Evolutionary conservation across 1,140 invertebrate genomes (phyloP).

Genomic region (Agrypnia vestita): DNA sequence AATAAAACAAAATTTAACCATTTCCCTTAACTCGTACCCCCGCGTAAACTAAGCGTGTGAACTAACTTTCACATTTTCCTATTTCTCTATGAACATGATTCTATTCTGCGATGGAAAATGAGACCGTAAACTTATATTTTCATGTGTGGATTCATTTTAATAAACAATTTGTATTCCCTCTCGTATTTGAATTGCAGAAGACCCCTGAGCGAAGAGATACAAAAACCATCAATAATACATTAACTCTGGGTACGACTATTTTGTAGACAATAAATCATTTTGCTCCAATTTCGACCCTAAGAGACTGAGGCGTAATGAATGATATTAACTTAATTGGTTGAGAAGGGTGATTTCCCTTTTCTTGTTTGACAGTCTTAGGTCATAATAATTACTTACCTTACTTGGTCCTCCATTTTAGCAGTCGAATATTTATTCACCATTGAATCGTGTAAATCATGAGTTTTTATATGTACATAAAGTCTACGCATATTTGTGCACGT

Average conservation of each 20-base stretch:
- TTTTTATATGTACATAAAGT: no score
- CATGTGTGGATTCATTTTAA: background rate
- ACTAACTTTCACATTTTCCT: conserved; percentile 1
- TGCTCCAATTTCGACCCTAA: conserved; percentile 1
- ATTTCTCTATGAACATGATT: background rate
- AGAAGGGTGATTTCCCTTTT: conserved; percentile 29
- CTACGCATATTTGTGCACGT: no score
- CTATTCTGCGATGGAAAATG: background rate
- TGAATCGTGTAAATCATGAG: no score
- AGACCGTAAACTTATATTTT: background rate
- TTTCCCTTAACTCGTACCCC: conserved; percentile 26
- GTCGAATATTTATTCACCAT: no score
- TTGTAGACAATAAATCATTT: conserved; percentile 24
- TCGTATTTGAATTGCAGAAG: background rate
- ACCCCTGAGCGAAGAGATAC: background rate
- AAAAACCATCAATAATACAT: conserved; percentile 11
- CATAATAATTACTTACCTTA: background rate
- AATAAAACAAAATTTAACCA: conserved; percentile 40
- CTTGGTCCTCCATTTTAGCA: conserved; percentile 9
- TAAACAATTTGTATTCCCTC: background rate
- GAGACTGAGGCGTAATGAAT: background rate
- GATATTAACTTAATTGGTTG: conserved; percentile 1
- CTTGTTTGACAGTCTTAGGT: conserved; percentile 3
- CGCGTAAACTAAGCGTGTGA: background rate
- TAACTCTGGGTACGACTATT: background rate